phyloP scores from a whole-genome alignment of 2,888 invertebrate species.

The Lordiphosa andalusiaca region DNA sequence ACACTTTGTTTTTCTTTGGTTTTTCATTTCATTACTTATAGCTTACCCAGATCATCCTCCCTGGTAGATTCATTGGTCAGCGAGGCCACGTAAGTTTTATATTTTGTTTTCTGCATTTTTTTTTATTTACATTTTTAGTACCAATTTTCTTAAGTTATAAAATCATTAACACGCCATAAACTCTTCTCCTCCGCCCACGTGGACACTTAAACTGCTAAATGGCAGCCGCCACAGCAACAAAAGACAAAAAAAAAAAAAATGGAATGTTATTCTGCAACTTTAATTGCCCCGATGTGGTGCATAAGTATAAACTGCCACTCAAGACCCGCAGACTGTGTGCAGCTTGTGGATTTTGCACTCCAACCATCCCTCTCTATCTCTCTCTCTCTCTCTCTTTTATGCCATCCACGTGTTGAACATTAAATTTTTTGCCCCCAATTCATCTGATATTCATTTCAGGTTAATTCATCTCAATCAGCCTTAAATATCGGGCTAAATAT shows the following conservation, averaged over 20 bases:
- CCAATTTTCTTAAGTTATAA: constrained; percentile 26
- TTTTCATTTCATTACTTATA: constrained; percentile 31
- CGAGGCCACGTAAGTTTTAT: constrained; percentile 74
- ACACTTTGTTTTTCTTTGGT: constrained; percentile 14
- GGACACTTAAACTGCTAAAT: no score
- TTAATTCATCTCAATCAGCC: constrained; percentile 68
- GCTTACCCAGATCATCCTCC: constrained; percentile 57
- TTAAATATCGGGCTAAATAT: constrained; percentile 66
- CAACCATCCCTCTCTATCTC: no score
- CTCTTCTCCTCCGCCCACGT: no score
- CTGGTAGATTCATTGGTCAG: constrained; percentile 73
- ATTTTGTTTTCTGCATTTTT: constrained; percentile 18
- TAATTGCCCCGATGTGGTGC: constrained; percentile 49
- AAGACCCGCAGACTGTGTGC: constrained; percentile 2
- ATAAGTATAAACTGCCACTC: constrained; percentile 41
- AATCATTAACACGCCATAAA: constrained; percentile 26
- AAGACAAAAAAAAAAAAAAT: constrained; percentile 3
- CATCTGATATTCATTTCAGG: constrained; percentile 48
- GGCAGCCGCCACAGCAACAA: neutral
- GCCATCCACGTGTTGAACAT: constrained; percentile 52
- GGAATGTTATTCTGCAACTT: constrained; percentile 50
- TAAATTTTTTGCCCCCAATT: constrained; percentile 25
- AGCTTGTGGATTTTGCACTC: no score
- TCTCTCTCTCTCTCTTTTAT: constrained; percentile 24
- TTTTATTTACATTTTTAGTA: constrained; percentile 14